Percentiles rank a stretch among this genome's conserved stretches.
Conservation (phyloP, 2,888 invertebrate genomes). For the Tetranychus piercei region DNA sequence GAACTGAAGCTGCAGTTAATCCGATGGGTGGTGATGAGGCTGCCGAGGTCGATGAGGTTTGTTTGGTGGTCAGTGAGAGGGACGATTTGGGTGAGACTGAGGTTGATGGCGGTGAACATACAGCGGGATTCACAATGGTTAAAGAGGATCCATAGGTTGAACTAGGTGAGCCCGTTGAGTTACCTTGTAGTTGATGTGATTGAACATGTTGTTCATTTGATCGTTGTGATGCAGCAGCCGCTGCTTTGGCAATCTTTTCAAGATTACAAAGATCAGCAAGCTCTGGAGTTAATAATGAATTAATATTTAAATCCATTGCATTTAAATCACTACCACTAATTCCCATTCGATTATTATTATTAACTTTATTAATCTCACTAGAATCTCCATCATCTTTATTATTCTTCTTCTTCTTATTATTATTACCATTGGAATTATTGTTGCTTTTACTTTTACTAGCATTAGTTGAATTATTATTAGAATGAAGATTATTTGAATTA, state of each 20-base stretch:
- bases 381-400: not conserved
- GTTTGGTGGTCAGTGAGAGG: not conserved
- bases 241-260: slow-evolving; percentile 32
- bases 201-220: not conserved
- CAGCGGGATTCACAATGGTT: not conserved
- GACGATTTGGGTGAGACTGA: not conserved
- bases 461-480: not conserved
- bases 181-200: not conserved
- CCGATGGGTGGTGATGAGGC: not conserved
- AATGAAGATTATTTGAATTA: not conserved
- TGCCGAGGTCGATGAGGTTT: not conserved
- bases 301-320: not conserved
- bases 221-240: slow-evolving; percentile 30
- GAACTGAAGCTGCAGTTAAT: not conserved
- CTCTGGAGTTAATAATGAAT: slow-evolving; percentile 18
- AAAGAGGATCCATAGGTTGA: not conserved
- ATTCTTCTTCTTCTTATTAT: not conserved
- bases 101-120: not conserved
- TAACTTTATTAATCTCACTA: not conserved
- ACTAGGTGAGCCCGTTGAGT: not conserved
- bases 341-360: not conserved
- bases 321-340: not conserved
- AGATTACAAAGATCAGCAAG: slow-evolving; percentile 28
- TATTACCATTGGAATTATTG: not conserved
- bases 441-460: not conserved